These are phyloP conservation scores for Vollenhovia emeryi DNA, from an alignment of 1,140 invertebrate species.

Conservation along the genomic window DNA sequence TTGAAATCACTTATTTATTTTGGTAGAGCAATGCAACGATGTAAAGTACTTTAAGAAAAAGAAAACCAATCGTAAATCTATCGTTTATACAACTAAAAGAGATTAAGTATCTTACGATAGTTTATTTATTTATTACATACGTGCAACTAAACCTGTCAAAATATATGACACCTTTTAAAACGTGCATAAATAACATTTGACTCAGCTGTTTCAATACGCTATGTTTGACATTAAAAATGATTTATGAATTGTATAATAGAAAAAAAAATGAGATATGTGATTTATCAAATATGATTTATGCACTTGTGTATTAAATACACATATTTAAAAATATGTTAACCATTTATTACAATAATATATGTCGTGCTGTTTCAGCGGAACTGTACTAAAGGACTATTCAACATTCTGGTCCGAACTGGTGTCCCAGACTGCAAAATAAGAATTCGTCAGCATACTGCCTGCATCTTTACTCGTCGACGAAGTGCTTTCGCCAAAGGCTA, in stretches of 20 bases:
- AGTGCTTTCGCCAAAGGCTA: slow-evolving; percentile 36
- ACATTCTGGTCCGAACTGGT: slow-evolving; percentile 89
- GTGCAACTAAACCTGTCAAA: no score
- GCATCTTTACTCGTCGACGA: slow-evolving; percentile 21
- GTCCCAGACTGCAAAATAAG: slow-evolving; percentile 59
- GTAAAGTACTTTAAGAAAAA: not conserved
- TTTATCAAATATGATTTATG: no score
- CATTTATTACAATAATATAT: not conserved
- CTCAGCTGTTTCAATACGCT: not conserved
- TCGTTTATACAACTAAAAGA: no score
- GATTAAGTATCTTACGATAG: no score
- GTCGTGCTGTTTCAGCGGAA: slow-evolving; percentile 87
- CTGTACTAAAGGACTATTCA: slow-evolving; percentile 89
- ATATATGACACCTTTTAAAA: not conserved
- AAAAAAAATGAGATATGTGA: not conserved
- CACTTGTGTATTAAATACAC: not conserved
- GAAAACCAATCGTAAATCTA: not conserved
- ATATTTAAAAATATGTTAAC: not conserved
- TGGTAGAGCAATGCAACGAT: not conserved
- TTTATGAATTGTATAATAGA: not conserved
- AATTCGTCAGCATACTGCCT: not conserved
- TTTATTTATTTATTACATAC: no score
- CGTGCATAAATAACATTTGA: not conserved
- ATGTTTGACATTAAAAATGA: not conserved
- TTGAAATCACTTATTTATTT: not conserved